A percentile compares a stretch with the other conserved stretches of the same genome.
These are phyloP conservation scores for Melopsittacus undulatus DNA, from an alignment of 2,797 vertebrate species.

Conservation along the genomic window DNA sequence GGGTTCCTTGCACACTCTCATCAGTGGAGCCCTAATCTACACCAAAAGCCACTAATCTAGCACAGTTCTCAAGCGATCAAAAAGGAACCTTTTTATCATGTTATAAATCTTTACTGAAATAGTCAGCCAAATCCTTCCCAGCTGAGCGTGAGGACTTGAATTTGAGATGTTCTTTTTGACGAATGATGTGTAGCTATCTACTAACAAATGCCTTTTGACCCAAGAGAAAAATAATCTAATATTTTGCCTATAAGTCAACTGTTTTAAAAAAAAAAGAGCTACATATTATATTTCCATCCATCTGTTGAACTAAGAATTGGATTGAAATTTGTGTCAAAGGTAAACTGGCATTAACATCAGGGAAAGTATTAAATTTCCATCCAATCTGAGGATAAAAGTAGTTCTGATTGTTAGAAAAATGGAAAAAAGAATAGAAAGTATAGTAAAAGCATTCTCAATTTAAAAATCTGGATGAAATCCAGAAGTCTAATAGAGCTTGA, in stretches of 20 bases:
- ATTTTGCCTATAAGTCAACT: constrained; percentile 37
- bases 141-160: constrained; percentile 7
- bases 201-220: constrained; percentile 5
- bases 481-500: neutral
- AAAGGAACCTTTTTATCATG: neutral
- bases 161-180: neutral
- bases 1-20: neutral
- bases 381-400: neutral
- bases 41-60: neutral
- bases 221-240: constrained; percentile 23
- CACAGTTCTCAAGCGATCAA: neutral
- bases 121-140: constrained; percentile 36
- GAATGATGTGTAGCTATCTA: neutral
- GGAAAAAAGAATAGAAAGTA: neutral
- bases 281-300: neutral
- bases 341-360: constrained; percentile 37
- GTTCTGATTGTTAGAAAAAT: neutral
- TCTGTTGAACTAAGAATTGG: constrained; percentile 52
- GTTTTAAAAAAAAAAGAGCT: neutral
- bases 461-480: neutral
- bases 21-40: neutral
- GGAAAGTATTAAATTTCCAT: neutral
- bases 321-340: constrained; percentile 42
- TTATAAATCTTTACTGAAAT: constrained; percentile 23
- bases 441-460: neutral